Percentiles rank a stretch among this genome's conserved stretches.
phyloP scores from a whole-genome alignment of 2,888 invertebrate species.

The Prostheceraeus crozeri region DNA sequence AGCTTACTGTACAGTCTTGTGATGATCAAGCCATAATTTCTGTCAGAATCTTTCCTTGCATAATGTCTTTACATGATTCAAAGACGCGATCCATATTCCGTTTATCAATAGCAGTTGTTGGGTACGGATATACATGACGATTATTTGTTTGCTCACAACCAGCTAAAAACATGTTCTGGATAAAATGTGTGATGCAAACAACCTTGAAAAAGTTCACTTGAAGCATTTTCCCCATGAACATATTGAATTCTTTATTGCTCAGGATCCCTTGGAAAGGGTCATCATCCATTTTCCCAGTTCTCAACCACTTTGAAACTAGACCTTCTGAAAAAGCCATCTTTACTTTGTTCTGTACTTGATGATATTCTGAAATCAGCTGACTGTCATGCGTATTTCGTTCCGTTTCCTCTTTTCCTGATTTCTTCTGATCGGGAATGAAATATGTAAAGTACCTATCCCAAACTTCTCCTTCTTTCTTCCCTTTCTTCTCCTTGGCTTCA shows the following conservation, averaged over 20 bases:
- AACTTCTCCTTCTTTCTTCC: constrained; percentile 35
- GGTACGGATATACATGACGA: constrained; percentile 34
- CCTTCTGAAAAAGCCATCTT: constrained; percentile 18
- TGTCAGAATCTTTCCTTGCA: constrained; percentile 33
- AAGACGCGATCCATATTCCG: constrained; percentile 33
- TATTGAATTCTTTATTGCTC: constrained; percentile 22
- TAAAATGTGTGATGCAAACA: constrained; percentile 32
- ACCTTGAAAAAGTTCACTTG: constrained; percentile 29
- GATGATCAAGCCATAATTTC: constrained; percentile 35
- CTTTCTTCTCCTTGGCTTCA: constrained; percentile 18
- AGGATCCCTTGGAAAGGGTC: constrained; percentile 6
- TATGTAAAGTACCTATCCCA: constrained; percentile 34
- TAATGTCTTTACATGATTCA: constrained; percentile 34
- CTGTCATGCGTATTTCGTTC: too few species aligned
- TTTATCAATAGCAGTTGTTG: constrained; percentile 35
- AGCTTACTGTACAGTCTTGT: too few species aligned
- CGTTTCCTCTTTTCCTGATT: neutral
- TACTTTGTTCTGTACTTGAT: constrained; percentile 21
- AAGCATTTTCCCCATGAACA: constrained; percentile 17
- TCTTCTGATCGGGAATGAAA: constrained; percentile 23
- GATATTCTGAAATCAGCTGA: too few species aligned
- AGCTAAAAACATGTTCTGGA: constrained; percentile 25
- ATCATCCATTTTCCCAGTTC: constrained; percentile 21
- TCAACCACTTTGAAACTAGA: constrained; percentile 22
- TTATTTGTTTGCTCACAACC: constrained; percentile 30